Evolutionary conservation across 1,140 invertebrate genomes (phyloP), one percentile per base, ranked within the genome.

Genomic region (Anadara kagoshimensis): DNA sequence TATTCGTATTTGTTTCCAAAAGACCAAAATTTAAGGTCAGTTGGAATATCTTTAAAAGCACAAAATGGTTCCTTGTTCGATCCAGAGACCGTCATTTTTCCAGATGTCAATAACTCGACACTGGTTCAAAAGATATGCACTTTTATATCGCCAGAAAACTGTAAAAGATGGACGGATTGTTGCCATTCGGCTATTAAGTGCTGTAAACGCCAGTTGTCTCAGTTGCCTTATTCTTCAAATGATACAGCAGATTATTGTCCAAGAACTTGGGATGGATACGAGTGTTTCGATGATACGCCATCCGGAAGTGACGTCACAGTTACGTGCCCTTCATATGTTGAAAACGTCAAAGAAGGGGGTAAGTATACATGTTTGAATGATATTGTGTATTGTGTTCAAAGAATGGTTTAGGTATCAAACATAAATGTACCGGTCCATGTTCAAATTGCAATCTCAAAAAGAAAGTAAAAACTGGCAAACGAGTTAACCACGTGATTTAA

Each of bases 241-340:
- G 51, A 53, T 12, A 36, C 69, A 8, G 58, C 56, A 18, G 29
- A 36, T 36, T 63, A 71, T 56, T 75, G 76, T 54, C 69, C 72
- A 29, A 26, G 72, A 24, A 75, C 68, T 36, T 75, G 76, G 73
- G 75, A 80, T 29, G 78, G 75, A 41, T 77, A 57, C 56, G 65
- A 93, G 5, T 97, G 95, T 86, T 96, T 95, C 94, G 93, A 94
- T 29, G 92, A 93, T 82, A 96, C 95, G 10, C 89, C 91, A 16
- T 94, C 95, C 22, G 94, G 94, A 79, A 85, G 88, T 64, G 92
- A 91, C 26, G 94, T 92, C 11, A 93, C 91, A 82, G 91, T 92
- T 53, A 89, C 90, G n/a, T 96, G 95, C 88, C 95, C 95, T 18
- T 89, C 89, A 72, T 96, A 95, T 47, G 63, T 79, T 12, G 78